phyloP scores from a whole-genome alignment of 1,140 invertebrate species.

The Aphelenchoides fujianensis region DNA sequence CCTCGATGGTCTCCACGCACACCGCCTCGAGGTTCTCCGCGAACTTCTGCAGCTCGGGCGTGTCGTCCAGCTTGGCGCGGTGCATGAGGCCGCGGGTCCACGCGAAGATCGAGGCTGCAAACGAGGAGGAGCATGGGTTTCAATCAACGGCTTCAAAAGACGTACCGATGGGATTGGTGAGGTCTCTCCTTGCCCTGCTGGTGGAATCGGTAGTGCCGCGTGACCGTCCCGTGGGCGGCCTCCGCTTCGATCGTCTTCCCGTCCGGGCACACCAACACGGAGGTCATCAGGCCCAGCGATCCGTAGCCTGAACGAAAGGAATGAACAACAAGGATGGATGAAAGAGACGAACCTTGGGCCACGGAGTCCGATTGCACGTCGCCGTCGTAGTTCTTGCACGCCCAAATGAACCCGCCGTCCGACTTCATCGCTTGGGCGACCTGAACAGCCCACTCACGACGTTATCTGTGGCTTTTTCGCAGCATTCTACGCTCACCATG shows the following conservation, averaged over 20 bases:
- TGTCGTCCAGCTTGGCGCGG: constrained; percentile 86
- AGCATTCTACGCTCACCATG: too few species aligned
- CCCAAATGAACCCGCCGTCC: constrained; percentile 97
- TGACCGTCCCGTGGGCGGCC: constrained; percentile 95
- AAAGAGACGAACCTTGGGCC: too few species aligned
- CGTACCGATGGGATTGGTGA: constrained; percentile 50
- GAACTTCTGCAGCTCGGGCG: constrained; percentile 65
- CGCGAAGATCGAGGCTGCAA: constrained; percentile 87
- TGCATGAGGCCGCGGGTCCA: constrained; percentile 89
- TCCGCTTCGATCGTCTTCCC: constrained; percentile 94
- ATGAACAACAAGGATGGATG: too few species aligned
- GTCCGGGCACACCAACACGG: constrained; percentile 87
- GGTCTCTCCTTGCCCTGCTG: constrained; percentile 67
- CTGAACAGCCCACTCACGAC: too few species aligned
- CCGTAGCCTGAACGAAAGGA: too few species aligned
- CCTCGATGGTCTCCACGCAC: constrained; percentile 88
- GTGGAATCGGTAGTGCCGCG: constrained; percentile 85
- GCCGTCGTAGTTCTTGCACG: constrained; percentile 98
- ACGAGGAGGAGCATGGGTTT: neutral
- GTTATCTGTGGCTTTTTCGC: too few species aligned
- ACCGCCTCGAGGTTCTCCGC: constrained; percentile 77
- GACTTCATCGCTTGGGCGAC: constrained; percentile 96
- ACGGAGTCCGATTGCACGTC: constrained; percentile 87
- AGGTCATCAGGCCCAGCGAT: constrained; percentile 91
- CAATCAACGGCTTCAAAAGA: neutral